Conservation (phyloP, 1,140 invertebrate species). For the Ylistrum balloti region DNA sequence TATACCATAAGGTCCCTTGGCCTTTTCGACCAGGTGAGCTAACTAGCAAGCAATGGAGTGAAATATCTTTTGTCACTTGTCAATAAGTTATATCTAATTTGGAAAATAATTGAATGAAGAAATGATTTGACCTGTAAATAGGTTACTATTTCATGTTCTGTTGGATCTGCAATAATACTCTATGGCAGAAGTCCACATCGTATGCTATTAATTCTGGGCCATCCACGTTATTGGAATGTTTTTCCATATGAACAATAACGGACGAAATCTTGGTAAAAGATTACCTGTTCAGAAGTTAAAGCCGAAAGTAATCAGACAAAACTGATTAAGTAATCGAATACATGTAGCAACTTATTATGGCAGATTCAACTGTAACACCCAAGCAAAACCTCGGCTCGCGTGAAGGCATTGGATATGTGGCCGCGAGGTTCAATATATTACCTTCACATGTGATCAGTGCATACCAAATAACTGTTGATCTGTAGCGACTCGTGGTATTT, state of each 20-base stretch:
- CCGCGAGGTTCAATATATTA: conserved; percentile 33
- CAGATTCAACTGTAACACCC: background rate
- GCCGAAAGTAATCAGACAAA: too few relatives aligned
- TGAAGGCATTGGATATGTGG: background rate
- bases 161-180: background rate
- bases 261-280: background rate
- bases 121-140: too few relatives aligned
- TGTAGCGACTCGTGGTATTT: conserved; percentile 18
- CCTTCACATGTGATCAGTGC: conserved; percentile 8
- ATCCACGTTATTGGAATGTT: background rate
- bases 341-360: background rate
- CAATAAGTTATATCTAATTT: too few relatives aligned
- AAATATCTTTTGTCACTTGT: too few relatives aligned
- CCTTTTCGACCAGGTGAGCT: too few relatives aligned
- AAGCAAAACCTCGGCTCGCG: conserved; percentile 8
- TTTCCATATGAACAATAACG: background rate
- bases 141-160: background rate
- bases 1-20: too few relatives aligned
- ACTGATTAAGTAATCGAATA: background rate
- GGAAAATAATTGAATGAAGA: too few relatives aligned
- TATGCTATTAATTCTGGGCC: background rate
- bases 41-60: too few relatives aligned
- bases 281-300: background rate
- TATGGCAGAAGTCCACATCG: background rate
- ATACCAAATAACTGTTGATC: conserved; percentile 8